Percentiles rank a stretch among this genome's conserved stretches.
These are phyloP conservation scores for Catocala sponsa DNA, from an alignment of 2,888 invertebrate genomes.

Conservation along the genomic window DNA sequence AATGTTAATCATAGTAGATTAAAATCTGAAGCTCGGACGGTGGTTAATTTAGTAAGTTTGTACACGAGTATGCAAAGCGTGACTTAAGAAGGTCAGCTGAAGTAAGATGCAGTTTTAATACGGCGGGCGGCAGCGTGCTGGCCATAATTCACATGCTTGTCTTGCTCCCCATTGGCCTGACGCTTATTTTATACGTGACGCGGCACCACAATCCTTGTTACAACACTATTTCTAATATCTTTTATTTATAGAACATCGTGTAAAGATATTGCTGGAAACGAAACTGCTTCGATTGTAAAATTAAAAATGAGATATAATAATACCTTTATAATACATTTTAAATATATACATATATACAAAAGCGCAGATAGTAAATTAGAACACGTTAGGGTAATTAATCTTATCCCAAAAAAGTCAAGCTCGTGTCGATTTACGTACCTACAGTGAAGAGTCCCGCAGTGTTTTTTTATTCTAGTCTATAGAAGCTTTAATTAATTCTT, in stretches of 20 bases:
- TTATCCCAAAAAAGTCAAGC: too few species aligned
- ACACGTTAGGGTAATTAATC: too few species aligned
- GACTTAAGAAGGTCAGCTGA: constrained; percentile 40
- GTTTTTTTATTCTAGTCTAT: too few species aligned
- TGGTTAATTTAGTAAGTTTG: constrained; percentile 45
- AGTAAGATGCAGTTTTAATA: constrained; percentile 76
- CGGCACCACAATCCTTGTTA: constrained; percentile 65
- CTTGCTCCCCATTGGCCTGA: constrained; percentile 72
- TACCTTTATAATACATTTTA: too few species aligned
- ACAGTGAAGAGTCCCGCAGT: too few species aligned
- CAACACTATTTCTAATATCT: constrained; percentile 68
- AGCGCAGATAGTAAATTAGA: too few species aligned
- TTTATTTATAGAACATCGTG: constrained; percentile 54
- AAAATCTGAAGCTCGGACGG: constrained; percentile 33
- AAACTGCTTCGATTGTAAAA: too few species aligned
- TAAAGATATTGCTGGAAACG: neutral
- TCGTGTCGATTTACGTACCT: too few species aligned
- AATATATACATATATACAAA: too few species aligned
- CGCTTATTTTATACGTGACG: constrained; percentile 83
- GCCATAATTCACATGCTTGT: constrained; percentile 78
- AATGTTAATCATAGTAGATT: constrained; percentile 45
- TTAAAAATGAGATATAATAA: too few species aligned
- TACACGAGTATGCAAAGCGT: constrained; percentile 41
- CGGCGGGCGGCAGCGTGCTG: constrained; percentile 59
- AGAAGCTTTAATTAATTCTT: too few species aligned